Conservation (phyloP, 1,140 invertebrate species). For the Linepithema humile region DNA sequence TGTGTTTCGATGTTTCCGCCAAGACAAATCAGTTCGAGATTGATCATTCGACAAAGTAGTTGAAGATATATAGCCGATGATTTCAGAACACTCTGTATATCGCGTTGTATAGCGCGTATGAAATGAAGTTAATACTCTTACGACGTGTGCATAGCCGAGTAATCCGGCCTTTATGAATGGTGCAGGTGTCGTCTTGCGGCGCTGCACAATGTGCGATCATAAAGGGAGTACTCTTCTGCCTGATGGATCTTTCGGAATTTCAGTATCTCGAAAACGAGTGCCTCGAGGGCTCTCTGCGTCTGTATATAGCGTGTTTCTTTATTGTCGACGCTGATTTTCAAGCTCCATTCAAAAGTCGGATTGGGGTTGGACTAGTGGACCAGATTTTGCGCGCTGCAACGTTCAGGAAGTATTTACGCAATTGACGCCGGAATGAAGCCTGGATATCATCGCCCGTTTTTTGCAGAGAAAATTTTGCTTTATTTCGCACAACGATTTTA, state of each 20-base stretch:
- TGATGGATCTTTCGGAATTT: constrained; percentile 57
- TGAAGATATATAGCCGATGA: background rate
- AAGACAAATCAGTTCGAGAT: background rate
- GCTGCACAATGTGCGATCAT: constrained; percentile 52
- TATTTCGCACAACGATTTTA: too few species aligned
- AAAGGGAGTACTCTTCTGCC: constrained; percentile 55
- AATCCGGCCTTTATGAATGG: constrained; percentile 53
- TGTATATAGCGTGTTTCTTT: constrained; percentile 24
- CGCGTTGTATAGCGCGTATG: background rate
- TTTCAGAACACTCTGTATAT: constrained; percentile 6
- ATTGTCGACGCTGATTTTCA: constrained; percentile 43
- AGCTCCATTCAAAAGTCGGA: constrained; percentile 24
- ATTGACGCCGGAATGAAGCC: too few species aligned
- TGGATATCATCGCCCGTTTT: too few species aligned
- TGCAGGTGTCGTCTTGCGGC: constrained; percentile 54
- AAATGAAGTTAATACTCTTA: constrained; percentile 52
- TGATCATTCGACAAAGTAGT: too few species aligned
- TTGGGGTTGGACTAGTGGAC: constrained; percentile 8
- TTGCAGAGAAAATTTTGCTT: too few species aligned
- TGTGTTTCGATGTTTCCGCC: background rate
- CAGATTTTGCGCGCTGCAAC: too few species aligned
- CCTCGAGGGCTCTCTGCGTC: constrained; percentile 26
- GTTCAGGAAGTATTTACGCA: too few species aligned
- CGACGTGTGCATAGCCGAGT: constrained; percentile 50
- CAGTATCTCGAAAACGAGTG: constrained; percentile 48